Conservation (phyloP, 2,797 vertebrate species). For the Craterocephalus amniculus region DNA sequence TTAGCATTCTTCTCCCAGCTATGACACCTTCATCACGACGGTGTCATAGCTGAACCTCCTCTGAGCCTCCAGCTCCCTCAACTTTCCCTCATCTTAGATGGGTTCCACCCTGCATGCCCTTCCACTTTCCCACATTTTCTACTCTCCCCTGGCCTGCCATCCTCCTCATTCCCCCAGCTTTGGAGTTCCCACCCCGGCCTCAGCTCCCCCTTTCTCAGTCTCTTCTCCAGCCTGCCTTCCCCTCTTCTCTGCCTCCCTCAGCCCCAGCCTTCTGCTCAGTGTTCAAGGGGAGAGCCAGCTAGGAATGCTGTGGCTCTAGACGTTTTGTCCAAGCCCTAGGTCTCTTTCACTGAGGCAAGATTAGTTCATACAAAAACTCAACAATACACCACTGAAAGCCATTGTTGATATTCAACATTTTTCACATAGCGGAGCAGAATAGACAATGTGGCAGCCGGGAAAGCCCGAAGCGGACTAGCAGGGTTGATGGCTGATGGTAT, state of each 20-base stretch:
- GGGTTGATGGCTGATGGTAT: slow-evolving; percentile 99
- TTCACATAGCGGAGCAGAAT: slow-evolving; percentile 99
- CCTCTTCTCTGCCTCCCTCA: slow-evolving; percentile 78
- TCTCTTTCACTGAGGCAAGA: slow-evolving; percentile 98
- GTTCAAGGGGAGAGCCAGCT: slow-evolving; percentile 89
- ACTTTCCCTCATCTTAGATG: slow-evolving; percentile 30
- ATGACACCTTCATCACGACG: background rate
- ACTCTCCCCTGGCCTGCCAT: slow-evolving; percentile 17
- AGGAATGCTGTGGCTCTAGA: slow-evolving; percentile 98
- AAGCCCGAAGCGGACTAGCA: slow-evolving; percentile 91
- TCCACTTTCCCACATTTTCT: slow-evolving; percentile 1
- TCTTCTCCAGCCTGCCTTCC: slow-evolving; percentile 66
- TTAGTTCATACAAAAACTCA: slow-evolving; percentile 99
- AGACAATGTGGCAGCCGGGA: slow-evolving; percentile 99
- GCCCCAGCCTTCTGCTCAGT: slow-evolving; percentile 86
- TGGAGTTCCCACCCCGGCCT: slow-evolving; percentile 74
- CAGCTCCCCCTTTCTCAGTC: slow-evolving; percentile 49
- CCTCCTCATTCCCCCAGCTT: slow-evolving; percentile 31
- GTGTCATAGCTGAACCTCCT: slow-evolving; percentile 19
- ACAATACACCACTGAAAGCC: slow-evolving; percentile 99
- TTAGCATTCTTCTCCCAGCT: slow-evolving; percentile 16
- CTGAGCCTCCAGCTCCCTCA: slow-evolving; percentile 27
- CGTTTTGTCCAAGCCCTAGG: slow-evolving; percentile 97
- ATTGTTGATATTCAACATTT: slow-evolving; percentile 99
- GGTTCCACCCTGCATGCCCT: slow-evolving; percentile 13